Conservation (phyloP, 2,888 invertebrate species). For the Lasioglossum marginatum region DNA sequence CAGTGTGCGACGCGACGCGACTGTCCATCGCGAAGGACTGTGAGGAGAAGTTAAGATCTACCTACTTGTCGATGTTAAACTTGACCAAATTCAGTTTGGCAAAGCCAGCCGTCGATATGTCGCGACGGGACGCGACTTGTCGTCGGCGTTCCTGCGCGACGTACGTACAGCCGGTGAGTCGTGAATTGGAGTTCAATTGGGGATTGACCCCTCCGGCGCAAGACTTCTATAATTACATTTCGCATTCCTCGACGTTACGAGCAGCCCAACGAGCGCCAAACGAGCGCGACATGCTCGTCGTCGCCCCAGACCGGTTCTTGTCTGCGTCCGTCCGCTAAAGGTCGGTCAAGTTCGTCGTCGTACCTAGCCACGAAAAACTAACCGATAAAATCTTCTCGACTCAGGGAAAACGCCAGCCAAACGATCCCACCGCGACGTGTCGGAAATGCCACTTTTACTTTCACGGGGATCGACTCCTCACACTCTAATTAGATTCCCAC, state of each 20-base stretch:
- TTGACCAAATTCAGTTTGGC: conserved; percentile 64
- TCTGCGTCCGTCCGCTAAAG: conserved; percentile 38
- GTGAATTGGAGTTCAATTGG: conserved; percentile 77
- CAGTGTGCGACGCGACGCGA: too few relatives aligned
- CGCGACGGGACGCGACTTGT: conserved; percentile 8
- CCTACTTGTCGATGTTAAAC: conserved; percentile 46
- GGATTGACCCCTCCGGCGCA: conserved; percentile 76
- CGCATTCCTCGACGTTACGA: conserved; percentile 74
- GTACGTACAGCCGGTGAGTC: conserved; percentile 42
- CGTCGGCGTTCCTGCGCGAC: conserved; percentile 32
- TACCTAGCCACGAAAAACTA: conserved; percentile 36
- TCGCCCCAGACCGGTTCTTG: conserved; percentile 66
- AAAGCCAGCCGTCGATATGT: neutral
- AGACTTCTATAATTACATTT: conserved; percentile 76
- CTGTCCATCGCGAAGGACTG: too few relatives aligned
- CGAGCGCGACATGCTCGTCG: conserved; percentile 68
- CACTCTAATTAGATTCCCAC: neutral
- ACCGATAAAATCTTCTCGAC: conserved; percentile 33
- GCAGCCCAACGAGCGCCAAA: conserved; percentile 67
- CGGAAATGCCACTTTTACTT: neutral
- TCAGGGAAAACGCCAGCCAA: neutral
- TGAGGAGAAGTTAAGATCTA: neutral
- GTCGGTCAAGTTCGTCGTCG: conserved; percentile 42
- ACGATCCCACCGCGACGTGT: neutral
- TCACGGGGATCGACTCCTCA: neutral